Conservation (phyloP, 2,888 invertebrate species). For the Asteroscopus sphinx region DNA sequence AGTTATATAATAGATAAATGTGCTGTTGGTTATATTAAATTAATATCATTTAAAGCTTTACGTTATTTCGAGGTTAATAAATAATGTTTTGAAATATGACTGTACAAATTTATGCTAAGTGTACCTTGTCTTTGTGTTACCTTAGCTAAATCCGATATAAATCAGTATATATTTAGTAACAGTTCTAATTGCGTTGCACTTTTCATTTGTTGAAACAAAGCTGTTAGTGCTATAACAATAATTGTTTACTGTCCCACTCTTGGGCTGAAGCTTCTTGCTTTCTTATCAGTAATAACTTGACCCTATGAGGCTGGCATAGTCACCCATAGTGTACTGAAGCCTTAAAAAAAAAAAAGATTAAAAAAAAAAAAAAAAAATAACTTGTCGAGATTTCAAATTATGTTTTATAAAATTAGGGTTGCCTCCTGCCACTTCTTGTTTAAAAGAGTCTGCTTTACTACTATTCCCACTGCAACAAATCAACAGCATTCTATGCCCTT, state of each 20-base stretch:
- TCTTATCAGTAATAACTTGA: no score
- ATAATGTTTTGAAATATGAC: conserved; percentile 6
- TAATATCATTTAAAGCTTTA: conserved; percentile 1
- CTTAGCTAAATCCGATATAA: conserved; percentile 1
- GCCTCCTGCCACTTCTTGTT: no score
- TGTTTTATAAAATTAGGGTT: no score
- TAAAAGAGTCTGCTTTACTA: no score
- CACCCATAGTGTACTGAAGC: no score
- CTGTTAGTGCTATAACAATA: not conserved
- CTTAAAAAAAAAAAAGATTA: no score
- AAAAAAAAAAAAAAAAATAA: no score
- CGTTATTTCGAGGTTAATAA: not conserved
- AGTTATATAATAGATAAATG: conserved; percentile 53
- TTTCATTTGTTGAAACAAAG: conserved; percentile 4
- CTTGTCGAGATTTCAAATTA: no score
- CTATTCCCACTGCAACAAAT: no score
- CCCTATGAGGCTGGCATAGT: no score
- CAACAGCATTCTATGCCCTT: no score
- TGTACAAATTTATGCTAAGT: not conserved
- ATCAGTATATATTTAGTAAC: conserved; percentile 4
- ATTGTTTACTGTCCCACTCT: conserved; percentile 1
- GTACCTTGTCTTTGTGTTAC: conserved; percentile 3
- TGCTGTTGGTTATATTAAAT: conserved; percentile 8
- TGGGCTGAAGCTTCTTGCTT: not conserved
- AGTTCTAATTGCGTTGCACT: conserved; percentile 1